These are phyloP conservation scores for Ormia ochracea DNA, from an alignment of 2,888 invertebrate genomes.

Conservation along the genomic window DNA sequence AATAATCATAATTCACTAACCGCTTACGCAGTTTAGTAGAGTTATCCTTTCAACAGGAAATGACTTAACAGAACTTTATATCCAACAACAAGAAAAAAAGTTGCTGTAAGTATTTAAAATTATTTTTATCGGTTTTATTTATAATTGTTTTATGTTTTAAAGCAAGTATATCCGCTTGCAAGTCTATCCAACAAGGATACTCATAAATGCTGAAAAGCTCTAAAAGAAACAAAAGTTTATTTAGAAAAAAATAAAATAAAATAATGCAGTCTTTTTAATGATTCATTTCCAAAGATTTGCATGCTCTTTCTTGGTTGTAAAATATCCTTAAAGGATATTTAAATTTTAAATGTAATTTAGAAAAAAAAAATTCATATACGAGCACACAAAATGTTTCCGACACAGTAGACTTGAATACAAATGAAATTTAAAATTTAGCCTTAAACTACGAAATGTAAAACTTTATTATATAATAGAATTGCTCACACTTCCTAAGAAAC, in stretches of 20 bases:
- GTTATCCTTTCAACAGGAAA: conserved; percentile 33
- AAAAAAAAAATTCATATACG: no score
- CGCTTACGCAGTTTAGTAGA: conserved; percentile 46
- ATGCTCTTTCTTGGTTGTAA: not conserved
- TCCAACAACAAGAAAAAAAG: not conserved
- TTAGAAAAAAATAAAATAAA: not conserved
- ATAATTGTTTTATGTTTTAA: not conserved
- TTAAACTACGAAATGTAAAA: no score
- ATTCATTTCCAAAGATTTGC: conserved; percentile 9
- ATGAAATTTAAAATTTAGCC: no score
- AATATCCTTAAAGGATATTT: no score
- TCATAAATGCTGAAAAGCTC: not conserved
- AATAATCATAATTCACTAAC: not conserved
- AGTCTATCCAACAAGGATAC: not conserved
- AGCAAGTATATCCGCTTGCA: not conserved
- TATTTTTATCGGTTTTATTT: not conserved
- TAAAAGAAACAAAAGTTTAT: not conserved
- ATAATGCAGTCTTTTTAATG: not conserved
- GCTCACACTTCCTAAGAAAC: not conserved
- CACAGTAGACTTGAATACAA: no score
- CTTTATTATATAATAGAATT: not conserved
- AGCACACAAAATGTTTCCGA: no score
- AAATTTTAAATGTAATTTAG: no score
- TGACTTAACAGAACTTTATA: conserved; percentile 8
- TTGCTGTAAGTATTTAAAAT: not conserved